Evolutionary conservation across 1,140 invertebrate species (phyloP), one percentile per base, ranked within the genome.

Genomic region (Cyclargus thomasi): DNA sequence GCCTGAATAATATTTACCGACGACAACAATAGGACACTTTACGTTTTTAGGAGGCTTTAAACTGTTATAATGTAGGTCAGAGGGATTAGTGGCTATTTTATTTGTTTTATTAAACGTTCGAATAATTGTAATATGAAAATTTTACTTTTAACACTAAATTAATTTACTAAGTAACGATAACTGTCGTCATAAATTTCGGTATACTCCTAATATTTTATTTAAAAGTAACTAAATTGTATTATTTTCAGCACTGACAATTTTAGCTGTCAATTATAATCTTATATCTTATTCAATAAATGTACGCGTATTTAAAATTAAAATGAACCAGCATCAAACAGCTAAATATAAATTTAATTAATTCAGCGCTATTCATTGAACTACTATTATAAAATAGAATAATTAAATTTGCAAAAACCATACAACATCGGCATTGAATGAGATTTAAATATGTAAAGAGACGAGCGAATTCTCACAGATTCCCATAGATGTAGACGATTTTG

Each of bases 401-500:
- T 66, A 29, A 16, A 23, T 20, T 59, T 18, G 21, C 55, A 59
- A 59, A 59, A 22, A 59, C 21, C 39, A 47, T 47, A 47, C 39
- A 47, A 47, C 39, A 47, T 47, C 57, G 17, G 1, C 17, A 11
- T 59, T 59, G 21, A 59, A 59, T 59, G 10, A 29, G 22, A 63
- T 63, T 35, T 22, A 63, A 63, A 63, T 29, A 63, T 22, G 47
- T 62, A 67, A 36, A 47, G 39, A 47, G 39, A 47, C 14, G 39
- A 67, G 35, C 57, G 11, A 62, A 59, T 62, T 53, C 29, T 62
- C 35, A 62, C 47, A 62, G 65, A 63, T 36, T 64, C 65, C 62
- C 62, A 63, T 67, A 20, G 18, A 57, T 67, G 62, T 36, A 70
- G 64, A 64, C 14, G 22, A 29, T 53, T 67, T 47, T 53, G 39